Conservation (phyloP, 2,888 invertebrate genomes). For the Cybosia mesomella region DNA sequence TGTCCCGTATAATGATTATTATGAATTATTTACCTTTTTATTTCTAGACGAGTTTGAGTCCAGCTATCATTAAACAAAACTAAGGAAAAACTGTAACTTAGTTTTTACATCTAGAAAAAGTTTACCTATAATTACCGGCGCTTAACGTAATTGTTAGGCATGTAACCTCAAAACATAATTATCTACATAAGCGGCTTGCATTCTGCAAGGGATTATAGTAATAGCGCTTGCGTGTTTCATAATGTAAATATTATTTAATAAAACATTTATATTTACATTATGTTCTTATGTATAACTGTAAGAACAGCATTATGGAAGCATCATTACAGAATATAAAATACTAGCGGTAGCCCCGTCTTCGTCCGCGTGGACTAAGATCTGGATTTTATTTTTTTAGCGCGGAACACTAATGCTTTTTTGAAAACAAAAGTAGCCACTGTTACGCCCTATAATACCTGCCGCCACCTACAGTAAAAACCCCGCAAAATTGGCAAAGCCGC, state of each 20-base stretch:
- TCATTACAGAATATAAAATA: no score
- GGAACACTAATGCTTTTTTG: no score
- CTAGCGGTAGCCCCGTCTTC: no score
- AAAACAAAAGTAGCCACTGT: no score
- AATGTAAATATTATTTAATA: background rate
- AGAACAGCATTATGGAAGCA: no score
- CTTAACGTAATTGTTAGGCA: background rate
- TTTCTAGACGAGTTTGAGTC: background rate
- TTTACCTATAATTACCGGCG: conserved; percentile 17
- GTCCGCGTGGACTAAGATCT: no score
- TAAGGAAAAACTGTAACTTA: background rate
- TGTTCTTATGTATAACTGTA: background rate
- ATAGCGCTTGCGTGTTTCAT: background rate
- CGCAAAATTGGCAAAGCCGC: no score
- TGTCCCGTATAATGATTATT: no score
- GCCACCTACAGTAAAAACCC: no score
- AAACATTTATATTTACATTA: background rate
- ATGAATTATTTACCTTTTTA: no score
- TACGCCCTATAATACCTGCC: no score
- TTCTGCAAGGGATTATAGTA: background rate
- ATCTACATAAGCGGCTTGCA: background rate
- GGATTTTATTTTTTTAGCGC: no score
- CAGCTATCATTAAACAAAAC: background rate
- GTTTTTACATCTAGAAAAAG: conserved; percentile 11
- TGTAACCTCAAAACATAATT: background rate